Evolutionary conservation across 2,888 invertebrate genomes (phyloP).

Genomic region (Eledone cirrhosa): DNA sequence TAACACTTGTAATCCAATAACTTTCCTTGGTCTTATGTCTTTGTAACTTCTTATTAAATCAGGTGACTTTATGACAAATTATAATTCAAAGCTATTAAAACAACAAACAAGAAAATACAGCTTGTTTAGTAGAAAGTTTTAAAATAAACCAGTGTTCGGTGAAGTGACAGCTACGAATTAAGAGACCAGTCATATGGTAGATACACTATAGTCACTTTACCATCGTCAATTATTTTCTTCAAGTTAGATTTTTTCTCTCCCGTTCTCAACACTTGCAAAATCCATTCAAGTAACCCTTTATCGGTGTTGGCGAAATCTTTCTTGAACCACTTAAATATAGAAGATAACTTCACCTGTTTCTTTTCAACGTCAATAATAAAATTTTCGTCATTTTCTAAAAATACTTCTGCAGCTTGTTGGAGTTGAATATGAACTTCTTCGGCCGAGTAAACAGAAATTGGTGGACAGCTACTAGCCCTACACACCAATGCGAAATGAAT

Average conservation of each 20-base stretch:
- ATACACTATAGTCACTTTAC: slow-evolving; percentile 50
- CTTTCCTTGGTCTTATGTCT: no score
- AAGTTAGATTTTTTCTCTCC: slow-evolving; percentile 50
- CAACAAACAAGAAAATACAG: no score
- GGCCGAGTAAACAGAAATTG: slow-evolving; percentile 67
- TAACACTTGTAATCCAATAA: no score
- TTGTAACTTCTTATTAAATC: no score
- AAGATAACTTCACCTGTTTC: slow-evolving; percentile 62
- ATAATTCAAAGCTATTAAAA: no score
- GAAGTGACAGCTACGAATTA: slow-evolving; percentile 42
- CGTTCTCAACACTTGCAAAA: slow-evolving; percentile 46
- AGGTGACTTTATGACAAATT: no score
- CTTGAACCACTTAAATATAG: slow-evolving; percentile 69
- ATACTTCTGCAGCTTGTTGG: slow-evolving; percentile 58
- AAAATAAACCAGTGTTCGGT: no score
- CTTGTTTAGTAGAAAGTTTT: no score
- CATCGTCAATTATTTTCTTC: slow-evolving; percentile 42
- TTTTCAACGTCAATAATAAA: slow-evolving; percentile 62
- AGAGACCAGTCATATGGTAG: slow-evolving; percentile 62
- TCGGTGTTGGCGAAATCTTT: slow-evolving; percentile 67
- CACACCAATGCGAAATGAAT: slow-evolving; percentile 69
- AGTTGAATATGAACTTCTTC: slow-evolving; percentile 63
- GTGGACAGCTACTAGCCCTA: slow-evolving; percentile 69
- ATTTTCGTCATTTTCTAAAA: slow-evolving; percentile 66
- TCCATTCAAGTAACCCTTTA: slow-evolving; percentile 55